These are phyloP conservation scores for Lamprotornis superbus DNA, from an alignment of 2,113 vertebrate genomes.

Conservation along the genomic window DNA sequence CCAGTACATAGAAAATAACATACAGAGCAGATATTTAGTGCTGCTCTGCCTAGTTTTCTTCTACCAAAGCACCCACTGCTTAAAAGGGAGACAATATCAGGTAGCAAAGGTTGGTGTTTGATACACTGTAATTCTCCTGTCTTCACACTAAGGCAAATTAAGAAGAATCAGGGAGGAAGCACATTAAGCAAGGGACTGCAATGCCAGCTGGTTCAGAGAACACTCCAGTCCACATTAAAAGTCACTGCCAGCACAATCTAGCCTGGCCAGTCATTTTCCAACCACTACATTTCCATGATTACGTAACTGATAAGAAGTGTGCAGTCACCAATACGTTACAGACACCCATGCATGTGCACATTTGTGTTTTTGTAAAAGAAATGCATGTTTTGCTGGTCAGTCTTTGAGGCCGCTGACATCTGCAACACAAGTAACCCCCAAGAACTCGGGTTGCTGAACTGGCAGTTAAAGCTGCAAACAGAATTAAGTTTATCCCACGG, in stretches of 20 bases:
- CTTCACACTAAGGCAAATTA: background rate
- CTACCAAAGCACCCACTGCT: background rate
- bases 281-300: background rate
- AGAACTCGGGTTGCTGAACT: background rate
- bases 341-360: background rate
- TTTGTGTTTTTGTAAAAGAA: background rate
- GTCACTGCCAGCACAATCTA: background rate
- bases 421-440: background rate
- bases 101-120: background rate
- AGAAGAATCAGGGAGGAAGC: background rate
- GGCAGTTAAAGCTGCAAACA: background rate
- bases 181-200: background rate
- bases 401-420: background rate
- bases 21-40: background rate
- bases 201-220: background rate
- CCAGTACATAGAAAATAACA: background rate
- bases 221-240: background rate
- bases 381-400: background rate
- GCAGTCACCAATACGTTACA: background rate
- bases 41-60: background rate
- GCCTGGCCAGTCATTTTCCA: background rate
- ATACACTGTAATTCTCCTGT: background rate
- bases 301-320: background rate
- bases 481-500: background rate
- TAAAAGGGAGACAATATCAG: background rate